Conservation (phyloP, 2,888 invertebrate species). For the Melinopterus prodromus region DNA sequence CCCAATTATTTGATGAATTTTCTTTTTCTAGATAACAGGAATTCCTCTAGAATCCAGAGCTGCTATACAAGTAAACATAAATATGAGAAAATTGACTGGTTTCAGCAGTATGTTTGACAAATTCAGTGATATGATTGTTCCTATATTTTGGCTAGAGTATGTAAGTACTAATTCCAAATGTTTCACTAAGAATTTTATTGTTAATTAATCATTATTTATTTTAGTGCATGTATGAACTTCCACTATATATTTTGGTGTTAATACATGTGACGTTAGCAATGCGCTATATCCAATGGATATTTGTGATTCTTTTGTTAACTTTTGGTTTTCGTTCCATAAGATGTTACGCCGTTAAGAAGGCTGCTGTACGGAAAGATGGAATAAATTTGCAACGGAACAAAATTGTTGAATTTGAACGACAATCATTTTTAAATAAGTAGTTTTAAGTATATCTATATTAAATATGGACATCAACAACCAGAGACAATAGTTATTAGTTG, state of each 20-base stretch:
- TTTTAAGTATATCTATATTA: background rate
- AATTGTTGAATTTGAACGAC: background rate
- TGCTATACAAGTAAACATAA: conserved; percentile 72
- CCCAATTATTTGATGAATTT: background rate
- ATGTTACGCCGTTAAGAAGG: background rate
- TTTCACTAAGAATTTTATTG: background rate
- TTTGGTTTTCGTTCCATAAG: background rate
- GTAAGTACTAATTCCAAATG: conserved; percentile 60
- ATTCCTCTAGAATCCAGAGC: conserved; percentile 71
- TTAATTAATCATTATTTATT: background rate
- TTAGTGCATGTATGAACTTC: conserved; percentile 15
- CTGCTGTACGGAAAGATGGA: background rate
- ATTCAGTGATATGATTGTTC: conserved; percentile 70
- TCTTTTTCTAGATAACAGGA: conserved; percentile 64
- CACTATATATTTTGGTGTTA: background rate
- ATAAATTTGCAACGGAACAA: background rate
- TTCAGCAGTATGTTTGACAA: conserved; percentile 63
- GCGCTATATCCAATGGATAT: conserved; percentile 7
- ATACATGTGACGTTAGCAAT: background rate
- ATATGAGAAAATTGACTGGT: conserved; percentile 65
- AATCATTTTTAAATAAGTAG: conserved; percentile 17
- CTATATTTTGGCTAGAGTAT: conserved; percentile 80
- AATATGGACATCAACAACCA: background rate
- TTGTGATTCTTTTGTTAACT: background rate
- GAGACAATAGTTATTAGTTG: no score